phyloP scores from a whole-genome alignment of 2,888 invertebrate species.

The Colletes collaris region DNA sequence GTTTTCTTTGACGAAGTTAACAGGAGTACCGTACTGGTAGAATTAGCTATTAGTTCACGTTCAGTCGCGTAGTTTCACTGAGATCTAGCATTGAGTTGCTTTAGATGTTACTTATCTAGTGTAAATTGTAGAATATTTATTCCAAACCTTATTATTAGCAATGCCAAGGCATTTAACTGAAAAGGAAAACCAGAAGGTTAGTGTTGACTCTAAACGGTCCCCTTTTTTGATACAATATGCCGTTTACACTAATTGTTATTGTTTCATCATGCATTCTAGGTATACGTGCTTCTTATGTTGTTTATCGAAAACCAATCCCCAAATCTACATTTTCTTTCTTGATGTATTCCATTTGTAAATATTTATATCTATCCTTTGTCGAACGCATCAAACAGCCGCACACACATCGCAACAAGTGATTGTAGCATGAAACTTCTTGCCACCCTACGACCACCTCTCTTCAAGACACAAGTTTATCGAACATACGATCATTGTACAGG shows the following conservation, averaged over 20 bases:
- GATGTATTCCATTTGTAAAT: constrained; percentile 44
- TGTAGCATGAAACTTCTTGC: constrained; percentile 40
- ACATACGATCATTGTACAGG: not conserved
- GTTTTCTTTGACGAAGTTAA: not conserved
- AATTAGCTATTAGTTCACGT: constrained; percentile 41
- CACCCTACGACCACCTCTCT: no score
- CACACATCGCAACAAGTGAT: constrained; percentile 35
- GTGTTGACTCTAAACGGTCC: constrained; percentile 59
- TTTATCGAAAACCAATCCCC: constrained; percentile 10
- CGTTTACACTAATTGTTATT: constrained; percentile 31
- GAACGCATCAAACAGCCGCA: constrained; percentile 17
- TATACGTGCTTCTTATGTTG: constrained; percentile 53
- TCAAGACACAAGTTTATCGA: not conserved
- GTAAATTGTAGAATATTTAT: constrained; percentile 58
- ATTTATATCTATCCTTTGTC: constrained; percentile 7
- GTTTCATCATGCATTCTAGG: constrained; percentile 40
- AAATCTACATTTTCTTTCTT: constrained; percentile 23
- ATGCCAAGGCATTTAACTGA: constrained; percentile 58
- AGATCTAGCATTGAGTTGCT: constrained; percentile 41
- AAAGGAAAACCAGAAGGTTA: constrained; percentile 59
- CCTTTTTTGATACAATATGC: constrained; percentile 47
- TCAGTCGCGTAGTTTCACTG: constrained; percentile 34
- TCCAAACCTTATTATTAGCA: constrained; percentile 59
- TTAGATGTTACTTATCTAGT: constrained; percentile 51
- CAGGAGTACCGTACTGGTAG: constrained; percentile 26